Conservation (phyloP, 2,888 invertebrate species). For the Cryptus viduatorius region DNA sequence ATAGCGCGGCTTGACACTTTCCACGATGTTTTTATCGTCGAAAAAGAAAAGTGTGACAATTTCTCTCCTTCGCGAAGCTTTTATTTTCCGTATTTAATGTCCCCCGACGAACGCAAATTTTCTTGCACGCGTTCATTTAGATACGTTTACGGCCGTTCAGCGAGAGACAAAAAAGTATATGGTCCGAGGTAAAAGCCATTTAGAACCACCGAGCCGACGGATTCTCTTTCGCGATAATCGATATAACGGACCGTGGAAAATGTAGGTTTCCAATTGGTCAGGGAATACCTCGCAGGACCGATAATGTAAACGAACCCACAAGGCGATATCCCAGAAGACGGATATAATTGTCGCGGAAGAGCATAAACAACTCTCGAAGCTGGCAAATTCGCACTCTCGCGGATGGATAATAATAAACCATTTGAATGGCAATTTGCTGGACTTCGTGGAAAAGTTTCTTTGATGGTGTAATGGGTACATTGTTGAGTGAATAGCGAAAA, state of each 20-base stretch:
- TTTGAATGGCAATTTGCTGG: constrained; percentile 41
- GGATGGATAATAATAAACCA: constrained; percentile 34
- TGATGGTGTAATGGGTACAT: background rate
- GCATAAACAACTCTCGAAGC: constrained; percentile 30
- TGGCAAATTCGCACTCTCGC: background rate
- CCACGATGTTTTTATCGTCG: no score
- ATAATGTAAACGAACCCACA: constrained; percentile 11
- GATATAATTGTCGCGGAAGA: constrained; percentile 48
- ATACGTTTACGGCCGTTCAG: background rate
- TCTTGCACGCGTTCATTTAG: constrained; percentile 2
- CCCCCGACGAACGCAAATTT: background rate
- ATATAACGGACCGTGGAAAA: constrained; percentile 23
- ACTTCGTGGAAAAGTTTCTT: constrained; percentile 49
- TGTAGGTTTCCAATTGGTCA: background rate
- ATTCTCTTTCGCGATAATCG: constrained; percentile 20
- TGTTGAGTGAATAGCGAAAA: constrained; percentile 2
- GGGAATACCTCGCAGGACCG: background rate
- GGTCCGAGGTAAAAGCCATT: background rate
- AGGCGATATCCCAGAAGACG: background rate
- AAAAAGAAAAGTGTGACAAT: background rate
- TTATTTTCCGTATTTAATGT: background rate
- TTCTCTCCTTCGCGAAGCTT: background rate
- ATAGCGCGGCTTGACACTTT: no score
- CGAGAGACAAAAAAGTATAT: background rate
- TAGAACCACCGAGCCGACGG: constrained; percentile 17